Conservation (phyloP, 2,113 vertebrate species). For the Chelonoidis abingdonii region DNA sequence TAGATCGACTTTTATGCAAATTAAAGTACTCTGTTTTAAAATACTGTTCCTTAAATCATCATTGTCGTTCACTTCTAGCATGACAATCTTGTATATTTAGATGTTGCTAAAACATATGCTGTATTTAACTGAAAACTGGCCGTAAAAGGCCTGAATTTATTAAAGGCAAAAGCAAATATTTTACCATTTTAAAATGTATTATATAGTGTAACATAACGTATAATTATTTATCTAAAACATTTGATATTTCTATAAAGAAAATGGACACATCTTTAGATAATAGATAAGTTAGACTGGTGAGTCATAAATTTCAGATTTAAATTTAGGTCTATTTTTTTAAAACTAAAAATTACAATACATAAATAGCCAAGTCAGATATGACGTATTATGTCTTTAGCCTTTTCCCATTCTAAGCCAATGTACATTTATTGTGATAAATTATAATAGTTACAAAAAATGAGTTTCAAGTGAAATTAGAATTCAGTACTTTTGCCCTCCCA, state of each 20-base stretch:
- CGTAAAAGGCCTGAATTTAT: not conserved
- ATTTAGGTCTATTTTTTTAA: not conserved
- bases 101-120: not conserved
- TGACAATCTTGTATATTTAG: not conserved
- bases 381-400: not conserved
- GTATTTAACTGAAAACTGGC: not conserved
- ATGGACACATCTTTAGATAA: not conserved
- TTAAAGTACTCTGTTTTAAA: not conserved
- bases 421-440: not conserved
- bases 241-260: not conserved
- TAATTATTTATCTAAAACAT: not conserved
- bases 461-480: conserved; percentile 16
- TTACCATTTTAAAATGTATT: not conserved
- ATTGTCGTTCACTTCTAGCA: conserved; percentile 37
- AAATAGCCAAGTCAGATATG: not conserved
- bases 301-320: not conserved
- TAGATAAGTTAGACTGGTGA: too few relatives aligned
- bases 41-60: not conserved
- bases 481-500: conserved; percentile 1
- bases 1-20: not conserved
- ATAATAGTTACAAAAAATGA: conserved; percentile 22
- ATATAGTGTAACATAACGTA: not conserved
- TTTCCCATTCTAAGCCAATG: not conserved
- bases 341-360: not conserved
- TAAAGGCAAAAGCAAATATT: not conserved